A percentile compares a stretch with the other conserved stretches of the same genome.
Conservation (phyloP, 2,797 vertebrate genomes). For the Pseudochaenichthys georgianus region DNA sequence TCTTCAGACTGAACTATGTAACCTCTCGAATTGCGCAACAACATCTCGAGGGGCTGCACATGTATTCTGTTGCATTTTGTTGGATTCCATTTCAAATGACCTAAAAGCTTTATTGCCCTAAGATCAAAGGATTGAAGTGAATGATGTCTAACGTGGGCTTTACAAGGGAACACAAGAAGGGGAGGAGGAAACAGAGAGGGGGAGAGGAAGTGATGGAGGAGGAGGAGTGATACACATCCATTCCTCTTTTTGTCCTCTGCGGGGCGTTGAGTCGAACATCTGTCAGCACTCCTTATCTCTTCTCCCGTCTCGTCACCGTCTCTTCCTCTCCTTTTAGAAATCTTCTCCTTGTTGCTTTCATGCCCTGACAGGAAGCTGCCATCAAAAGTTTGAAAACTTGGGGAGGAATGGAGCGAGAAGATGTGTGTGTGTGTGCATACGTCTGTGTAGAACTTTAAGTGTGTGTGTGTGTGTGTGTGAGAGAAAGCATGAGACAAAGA, state of each 20-base stretch:
- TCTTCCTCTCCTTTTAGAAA: constrained; percentile 56
- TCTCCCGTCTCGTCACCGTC: constrained; percentile 48
- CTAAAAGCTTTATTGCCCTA: constrained; percentile 30
- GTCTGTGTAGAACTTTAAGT: constrained; percentile 5
- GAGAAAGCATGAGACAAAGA: constrained; percentile 27
- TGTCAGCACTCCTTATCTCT: constrained; percentile 67
- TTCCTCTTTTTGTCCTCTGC: constrained; percentile 53
- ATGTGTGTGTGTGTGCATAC: constrained; percentile 8
- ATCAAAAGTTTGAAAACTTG: constrained; percentile 68
- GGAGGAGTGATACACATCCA: constrained; percentile 49
- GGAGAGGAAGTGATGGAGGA: constrained; percentile 46
- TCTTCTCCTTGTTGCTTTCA: constrained; percentile 56
- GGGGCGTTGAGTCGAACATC: constrained; percentile 65
- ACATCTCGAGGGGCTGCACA: constrained; percentile 3
- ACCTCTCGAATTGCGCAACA: neutral
- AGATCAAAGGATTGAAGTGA: constrained; percentile 43
- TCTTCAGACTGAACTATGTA: neutral
- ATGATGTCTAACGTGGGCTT: constrained; percentile 40
- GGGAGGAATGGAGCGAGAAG: constrained; percentile 46
- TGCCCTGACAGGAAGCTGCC: constrained; percentile 67
- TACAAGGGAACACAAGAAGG: constrained; percentile 42
- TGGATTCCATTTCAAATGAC: constrained; percentile 31
- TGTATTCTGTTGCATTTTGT: constrained; percentile 26
- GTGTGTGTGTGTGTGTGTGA: constrained; percentile 20
- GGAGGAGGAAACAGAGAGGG: constrained; percentile 48